These are phyloP conservation scores for Ancistrus triradiatus DNA, from an alignment of 2,113 vertebrate genomes.

Conservation along the genomic window DNA sequence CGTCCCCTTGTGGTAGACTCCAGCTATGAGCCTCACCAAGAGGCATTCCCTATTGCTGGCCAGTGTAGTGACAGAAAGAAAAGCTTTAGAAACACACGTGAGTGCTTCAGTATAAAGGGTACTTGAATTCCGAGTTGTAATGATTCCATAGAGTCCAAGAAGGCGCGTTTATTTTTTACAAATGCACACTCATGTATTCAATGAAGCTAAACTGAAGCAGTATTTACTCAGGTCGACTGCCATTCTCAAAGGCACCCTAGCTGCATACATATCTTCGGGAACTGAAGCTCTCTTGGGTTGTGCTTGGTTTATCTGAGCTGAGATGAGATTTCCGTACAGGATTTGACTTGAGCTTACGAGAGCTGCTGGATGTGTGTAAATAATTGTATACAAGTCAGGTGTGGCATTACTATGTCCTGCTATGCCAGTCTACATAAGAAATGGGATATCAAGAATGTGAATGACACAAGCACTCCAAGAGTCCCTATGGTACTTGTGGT, in stretches of 20 bases:
- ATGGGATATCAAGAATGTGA: constrained; percentile 30
- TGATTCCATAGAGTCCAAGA: constrained; percentile 16
- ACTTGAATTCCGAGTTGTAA: constrained; percentile 5
- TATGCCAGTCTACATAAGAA: not conserved
- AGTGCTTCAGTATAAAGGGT: constrained; percentile 19
- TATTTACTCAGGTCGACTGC: constrained; percentile 35
- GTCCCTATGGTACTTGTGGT: not conserved
- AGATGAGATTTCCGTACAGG: too few relatives aligned
- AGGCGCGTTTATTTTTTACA: not conserved
- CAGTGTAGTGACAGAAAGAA: constrained; percentile 8
- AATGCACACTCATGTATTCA: constrained; percentile 4
- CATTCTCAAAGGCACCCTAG: constrained; percentile 10
- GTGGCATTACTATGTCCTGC: not conserved
- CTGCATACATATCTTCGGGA: not conserved
- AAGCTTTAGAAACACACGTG: constrained; percentile 1
- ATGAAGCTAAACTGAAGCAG: constrained; percentile 14
- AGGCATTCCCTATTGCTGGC: constrained; percentile 13
- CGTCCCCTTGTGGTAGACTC: constrained; percentile 45
- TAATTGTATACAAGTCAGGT: too few relatives aligned
- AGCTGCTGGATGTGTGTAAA: constrained; percentile 5
- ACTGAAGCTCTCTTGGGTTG: constrained; percentile 8
- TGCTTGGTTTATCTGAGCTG: too few relatives aligned
- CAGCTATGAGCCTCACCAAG: not conserved
- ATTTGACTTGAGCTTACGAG: too few relatives aligned
- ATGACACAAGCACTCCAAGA: constrained; percentile 1